phyloP scores from a whole-genome alignment of 1,140 invertebrate genomes.

The Zaprionus nigranus region DNA sequence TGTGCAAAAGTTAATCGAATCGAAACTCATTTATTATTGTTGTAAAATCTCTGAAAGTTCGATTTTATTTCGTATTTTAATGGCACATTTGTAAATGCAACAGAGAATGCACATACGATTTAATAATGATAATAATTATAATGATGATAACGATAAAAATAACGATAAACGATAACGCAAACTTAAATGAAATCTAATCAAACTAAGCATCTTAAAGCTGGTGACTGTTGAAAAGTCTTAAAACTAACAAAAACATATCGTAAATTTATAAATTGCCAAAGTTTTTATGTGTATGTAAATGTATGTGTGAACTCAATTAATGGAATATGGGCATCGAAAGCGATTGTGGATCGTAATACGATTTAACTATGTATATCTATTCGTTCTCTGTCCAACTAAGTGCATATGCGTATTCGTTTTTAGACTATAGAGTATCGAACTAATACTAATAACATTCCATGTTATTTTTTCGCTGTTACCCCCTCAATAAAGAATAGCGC shows the following conservation, averaged over 20 bases:
- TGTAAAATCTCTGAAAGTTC: constrained; percentile 13
- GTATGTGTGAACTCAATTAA: constrained; percentile 49
- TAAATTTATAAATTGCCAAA: constrained; percentile 83
- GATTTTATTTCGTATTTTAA: constrained; percentile 26
- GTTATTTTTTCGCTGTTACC: constrained; percentile 56
- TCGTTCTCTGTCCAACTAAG: constrained; percentile 43
- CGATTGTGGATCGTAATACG: constrained; percentile 5
- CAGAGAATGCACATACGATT: constrained; percentile 54
- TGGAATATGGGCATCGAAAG: neutral
- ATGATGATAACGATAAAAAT: constrained; percentile 12
- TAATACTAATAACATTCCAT: constrained; percentile 70
- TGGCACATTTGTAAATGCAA: constrained; percentile 39
- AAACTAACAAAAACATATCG: constrained; percentile 83
- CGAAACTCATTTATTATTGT: constrained; percentile 15
- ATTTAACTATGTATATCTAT: constrained; percentile 39
- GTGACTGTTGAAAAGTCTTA: constrained; percentile 81
- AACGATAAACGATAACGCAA: constrained; percentile 8
- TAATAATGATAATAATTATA: constrained; percentile 17
- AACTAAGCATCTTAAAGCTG: constrained; percentile 67
- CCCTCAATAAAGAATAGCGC: constrained; percentile 25
- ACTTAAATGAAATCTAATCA: constrained; percentile 58
- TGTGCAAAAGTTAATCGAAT: constrained; percentile 5
- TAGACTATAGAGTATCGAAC: constrained; percentile 7
- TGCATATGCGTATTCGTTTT: constrained; percentile 25
- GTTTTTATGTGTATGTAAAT: constrained; percentile 73